Conservation (phyloP, 2,888 invertebrate species). For the Rosalia funebris region DNA sequence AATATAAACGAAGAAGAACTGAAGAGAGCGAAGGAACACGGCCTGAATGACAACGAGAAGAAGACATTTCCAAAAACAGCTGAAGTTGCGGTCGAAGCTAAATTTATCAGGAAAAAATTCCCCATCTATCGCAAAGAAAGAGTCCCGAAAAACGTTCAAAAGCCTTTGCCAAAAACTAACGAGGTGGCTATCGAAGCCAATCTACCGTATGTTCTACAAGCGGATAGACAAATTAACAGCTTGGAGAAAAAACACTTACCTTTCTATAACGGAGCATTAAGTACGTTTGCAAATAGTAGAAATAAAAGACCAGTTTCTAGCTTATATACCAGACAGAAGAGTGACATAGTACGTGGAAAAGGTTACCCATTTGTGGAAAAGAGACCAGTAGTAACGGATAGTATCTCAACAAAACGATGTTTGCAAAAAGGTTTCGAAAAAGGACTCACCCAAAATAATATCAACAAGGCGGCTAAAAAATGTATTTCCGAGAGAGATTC, state of each 20-base stretch:
- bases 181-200: not conserved
- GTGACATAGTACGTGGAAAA: not conserved
- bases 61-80: not conserved
- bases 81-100: not conserved
- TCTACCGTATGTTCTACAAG: not conserved
- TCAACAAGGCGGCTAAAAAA: too few species aligned
- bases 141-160: not conserved
- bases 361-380: too few species aligned
- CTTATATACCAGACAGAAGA: not conserved
- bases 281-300: not conserved
- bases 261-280: not conserved
- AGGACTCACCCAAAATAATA: too few species aligned
- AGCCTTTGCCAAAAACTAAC: not conserved
- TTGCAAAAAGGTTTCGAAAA: too few species aligned
- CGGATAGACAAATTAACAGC: not conserved
- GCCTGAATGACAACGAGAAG: not conserved
- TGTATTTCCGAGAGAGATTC: too few species aligned
- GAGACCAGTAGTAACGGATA: too few species aligned
- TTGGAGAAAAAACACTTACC: not conserved
- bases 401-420: too few species aligned
- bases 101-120: not conserved
- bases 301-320: not conserved
- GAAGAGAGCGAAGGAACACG: too few species aligned
- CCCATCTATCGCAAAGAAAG: not conserved
- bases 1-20: not conserved